Evolutionary conservation across 1,140 invertebrate species (phyloP), one percentile per base, ranked within the genome.

Genomic region (Drosophila oshimai): DNA sequence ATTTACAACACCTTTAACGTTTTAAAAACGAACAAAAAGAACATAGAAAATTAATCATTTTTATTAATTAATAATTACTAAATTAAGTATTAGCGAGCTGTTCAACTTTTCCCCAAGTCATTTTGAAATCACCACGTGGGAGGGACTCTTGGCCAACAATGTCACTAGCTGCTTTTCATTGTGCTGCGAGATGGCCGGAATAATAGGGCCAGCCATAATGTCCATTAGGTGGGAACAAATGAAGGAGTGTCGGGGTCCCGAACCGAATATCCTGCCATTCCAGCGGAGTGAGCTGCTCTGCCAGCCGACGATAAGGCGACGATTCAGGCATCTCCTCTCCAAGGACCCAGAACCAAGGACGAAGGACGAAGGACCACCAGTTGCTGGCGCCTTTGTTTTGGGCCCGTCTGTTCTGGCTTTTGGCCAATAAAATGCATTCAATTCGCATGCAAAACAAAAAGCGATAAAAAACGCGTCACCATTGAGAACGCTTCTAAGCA

Each of bases 401-500:
- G 45, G 28, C 6, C 15, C 34, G 26, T 54, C 12, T 42, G 73
- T 42, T 69, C 37, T 55, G 74, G 80, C 74, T 79, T 65, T 65
- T 78, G 79, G 79, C 79, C 79, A 83, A 83, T 83, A 83, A 83
- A 83, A 83, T 83, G 79, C 79, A 83, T 79, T 74, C 79, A 70
- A 58, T 50, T 83, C 58, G 70, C 80, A 83, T 86, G 79, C 74
- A 86, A 84, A 87, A 84, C 75, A 86, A 84, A 86, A 71, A 84
- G 77, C 65, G 65, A 84, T 86, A 86, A 84, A 86, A 84, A 84
- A 75, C 61, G 34, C 70, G 61, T 68, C 77, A 73, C 81, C 81
- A 87, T 87, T 87, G 81, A 87, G 81, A 87, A 87, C 73, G 81
- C 73, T 79, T 81, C 81, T 87, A 87, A 87, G 81, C 81, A 87